Evolutionary conservation across 2,113 vertebrate species (phyloP).

Genomic region (Coregonus clupeaformis): DNA sequence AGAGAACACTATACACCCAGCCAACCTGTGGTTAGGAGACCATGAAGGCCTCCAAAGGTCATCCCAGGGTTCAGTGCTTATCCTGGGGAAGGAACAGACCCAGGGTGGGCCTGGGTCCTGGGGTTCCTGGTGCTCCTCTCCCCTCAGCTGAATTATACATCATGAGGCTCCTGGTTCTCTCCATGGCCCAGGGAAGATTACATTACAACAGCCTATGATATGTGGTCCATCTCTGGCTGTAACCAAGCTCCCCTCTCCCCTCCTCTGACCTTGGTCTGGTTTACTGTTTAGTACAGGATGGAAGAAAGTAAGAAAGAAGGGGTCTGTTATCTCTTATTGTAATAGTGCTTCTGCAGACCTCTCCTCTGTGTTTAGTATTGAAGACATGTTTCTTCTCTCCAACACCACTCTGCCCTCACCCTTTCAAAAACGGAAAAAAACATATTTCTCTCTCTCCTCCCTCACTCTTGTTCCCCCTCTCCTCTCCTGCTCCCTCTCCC

Average conservation of each 20-base stretch:
- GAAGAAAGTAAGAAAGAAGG: not conserved
- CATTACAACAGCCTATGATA: slow-evolving; percentile 11
- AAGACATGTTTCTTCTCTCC: not conserved
- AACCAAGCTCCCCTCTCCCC: not conserved
- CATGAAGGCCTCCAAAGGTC: not conserved
- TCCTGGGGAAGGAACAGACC: not conserved
- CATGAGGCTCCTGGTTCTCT: slow-evolving; percentile 12
- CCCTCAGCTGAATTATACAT: slow-evolving; percentile 40
- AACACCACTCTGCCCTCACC: not conserved
- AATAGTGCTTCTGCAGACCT: not conserved
- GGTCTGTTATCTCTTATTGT: not conserved
- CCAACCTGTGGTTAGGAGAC: not conserved
- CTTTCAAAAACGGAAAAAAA: not conserved
- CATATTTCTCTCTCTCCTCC: not conserved
- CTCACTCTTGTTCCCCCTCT: not conserved
- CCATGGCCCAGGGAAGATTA: slow-evolving; percentile 16
- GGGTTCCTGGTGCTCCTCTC: not conserved
- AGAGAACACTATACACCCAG: not conserved
- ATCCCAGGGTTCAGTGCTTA: not conserved
- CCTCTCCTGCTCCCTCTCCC: not conserved
- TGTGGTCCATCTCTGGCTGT: not conserved
- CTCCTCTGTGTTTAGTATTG: not conserved
- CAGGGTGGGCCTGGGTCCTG: not conserved
- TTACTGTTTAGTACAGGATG: not conserved
- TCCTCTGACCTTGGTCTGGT: not conserved